These are phyloP conservation scores for Gallinago stenura DNA, from an alignment of 2,797 vertebrate genomes.

Conservation along the genomic window DNA sequence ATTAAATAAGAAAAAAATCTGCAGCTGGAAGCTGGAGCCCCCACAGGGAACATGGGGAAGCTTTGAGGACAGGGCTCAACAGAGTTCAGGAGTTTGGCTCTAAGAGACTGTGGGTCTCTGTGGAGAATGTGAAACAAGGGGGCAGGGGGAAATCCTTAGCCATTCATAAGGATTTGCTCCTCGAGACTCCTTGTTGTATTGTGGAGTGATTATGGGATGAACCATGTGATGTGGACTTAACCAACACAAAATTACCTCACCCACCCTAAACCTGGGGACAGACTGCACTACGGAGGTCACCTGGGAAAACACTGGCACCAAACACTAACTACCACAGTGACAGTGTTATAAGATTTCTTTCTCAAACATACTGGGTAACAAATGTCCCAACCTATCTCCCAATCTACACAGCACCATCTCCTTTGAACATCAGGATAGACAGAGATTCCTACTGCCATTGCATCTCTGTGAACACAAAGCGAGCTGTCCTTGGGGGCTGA, in stretches of 20 bases:
- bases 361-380: background rate
- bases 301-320: background rate
- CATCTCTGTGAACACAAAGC: background rate
- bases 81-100: background rate
- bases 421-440: background rate
- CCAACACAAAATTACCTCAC: background rate
- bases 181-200: background rate
- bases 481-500: background rate
- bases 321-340: background rate
- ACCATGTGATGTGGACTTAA: rapidly evolving
- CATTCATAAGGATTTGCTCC: background rate
- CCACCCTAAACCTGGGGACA: background rate
- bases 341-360: background rate
- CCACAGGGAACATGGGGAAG: background rate
- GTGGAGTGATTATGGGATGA: background rate
- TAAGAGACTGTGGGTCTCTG: background rate
- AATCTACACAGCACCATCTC: background rate
- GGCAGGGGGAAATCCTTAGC: background rate
- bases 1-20: background rate
- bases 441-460: background rate
- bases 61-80: background rate
- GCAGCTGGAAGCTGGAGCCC: background rate
- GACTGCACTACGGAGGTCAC: background rate
- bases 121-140: background rate
- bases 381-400: background rate